Percentiles rank a stretch among this genome's conserved stretches.
phyloP scores from a whole-genome alignment of 2,113 vertebrate species.

The Gopherus flavomarginatus region DNA sequence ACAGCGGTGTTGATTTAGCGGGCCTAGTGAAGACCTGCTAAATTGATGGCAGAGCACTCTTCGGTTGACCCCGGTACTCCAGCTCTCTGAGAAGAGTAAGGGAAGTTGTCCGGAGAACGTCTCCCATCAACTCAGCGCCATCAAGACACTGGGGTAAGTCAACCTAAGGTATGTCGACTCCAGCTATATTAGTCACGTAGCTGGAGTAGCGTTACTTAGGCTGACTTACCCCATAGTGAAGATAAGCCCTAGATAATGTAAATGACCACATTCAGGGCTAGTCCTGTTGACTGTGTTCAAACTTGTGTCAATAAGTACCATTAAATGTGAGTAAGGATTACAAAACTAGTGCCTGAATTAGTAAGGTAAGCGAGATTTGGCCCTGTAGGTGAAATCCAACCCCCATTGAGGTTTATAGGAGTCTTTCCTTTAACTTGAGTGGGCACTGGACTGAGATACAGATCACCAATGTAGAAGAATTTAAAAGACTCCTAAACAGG shows the following conservation, averaged over 20 bases:
- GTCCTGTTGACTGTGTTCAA: neutral
- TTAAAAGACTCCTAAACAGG: neutral
- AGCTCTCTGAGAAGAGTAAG: no score
- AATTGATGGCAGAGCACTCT: no score
- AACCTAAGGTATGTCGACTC: no score
- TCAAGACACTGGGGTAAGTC: no score
- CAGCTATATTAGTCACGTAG: no score
- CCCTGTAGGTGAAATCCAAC: neutral
- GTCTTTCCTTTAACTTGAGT: neutral
- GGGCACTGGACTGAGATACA: neutral
- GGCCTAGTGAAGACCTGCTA: no score
- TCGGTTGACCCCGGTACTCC: no score
- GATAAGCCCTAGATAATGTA: neutral
- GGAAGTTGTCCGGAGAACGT: no score
- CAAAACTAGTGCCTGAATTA: neutral
- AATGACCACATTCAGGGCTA: neutral
- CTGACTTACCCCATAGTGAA: no score
- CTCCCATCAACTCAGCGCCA: no score
- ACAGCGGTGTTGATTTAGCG: no score
- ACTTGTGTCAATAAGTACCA: neutral
- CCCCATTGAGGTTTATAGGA: neutral
- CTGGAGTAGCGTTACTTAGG: no score
- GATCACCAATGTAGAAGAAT: neutral
- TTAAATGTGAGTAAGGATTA: neutral
- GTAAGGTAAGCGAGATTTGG: neutral